Percentiles rank a stretch among this genome's conserved stretches.
Conservation (phyloP, 2,797 vertebrate genomes). For the Halcyon smyrnensis region DNA sequence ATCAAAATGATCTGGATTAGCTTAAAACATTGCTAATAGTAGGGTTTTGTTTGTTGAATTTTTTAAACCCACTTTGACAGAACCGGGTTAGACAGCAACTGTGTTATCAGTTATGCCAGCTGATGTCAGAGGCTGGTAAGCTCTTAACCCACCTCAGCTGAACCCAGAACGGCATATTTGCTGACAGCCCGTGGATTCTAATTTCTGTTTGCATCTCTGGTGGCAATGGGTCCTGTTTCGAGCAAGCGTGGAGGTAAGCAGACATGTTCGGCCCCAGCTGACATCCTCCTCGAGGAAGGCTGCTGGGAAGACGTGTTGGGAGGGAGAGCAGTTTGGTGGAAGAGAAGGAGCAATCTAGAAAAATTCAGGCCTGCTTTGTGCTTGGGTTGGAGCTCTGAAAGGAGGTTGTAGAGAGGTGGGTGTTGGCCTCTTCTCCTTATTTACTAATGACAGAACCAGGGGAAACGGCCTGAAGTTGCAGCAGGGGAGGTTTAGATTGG, state of each 20-base stretch:
- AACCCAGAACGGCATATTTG: background rate
- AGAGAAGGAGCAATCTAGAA: background rate
- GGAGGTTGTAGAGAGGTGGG: too few species aligned
- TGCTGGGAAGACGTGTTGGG: background rate
- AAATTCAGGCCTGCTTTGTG: background rate
- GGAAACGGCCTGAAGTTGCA: too few species aligned
- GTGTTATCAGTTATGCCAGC: background rate
- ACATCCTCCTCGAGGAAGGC: background rate
- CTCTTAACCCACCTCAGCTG: background rate
- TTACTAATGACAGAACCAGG: too few species aligned
- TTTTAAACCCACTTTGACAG: slow-evolving; percentile 55
- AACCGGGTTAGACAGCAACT: slow-evolving; percentile 48
- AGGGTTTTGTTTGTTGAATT: slow-evolving; percentile 29
- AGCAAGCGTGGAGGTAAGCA: background rate
- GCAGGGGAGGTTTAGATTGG: too few species aligned
- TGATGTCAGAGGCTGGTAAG: background rate
- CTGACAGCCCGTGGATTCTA: background rate
- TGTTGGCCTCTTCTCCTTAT: too few species aligned
- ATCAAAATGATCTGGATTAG: slow-evolving; percentile 51
- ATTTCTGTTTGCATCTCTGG: background rate
- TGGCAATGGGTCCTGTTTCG: background rate
- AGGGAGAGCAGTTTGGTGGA: background rate
- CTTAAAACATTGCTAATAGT: slow-evolving; percentile 48
- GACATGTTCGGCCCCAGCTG: background rate
- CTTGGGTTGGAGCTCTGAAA: background rate